phyloP scores from a whole-genome alignment of 2,797 vertebrate genomes.

The Cephalopachus bancanus region DNA sequence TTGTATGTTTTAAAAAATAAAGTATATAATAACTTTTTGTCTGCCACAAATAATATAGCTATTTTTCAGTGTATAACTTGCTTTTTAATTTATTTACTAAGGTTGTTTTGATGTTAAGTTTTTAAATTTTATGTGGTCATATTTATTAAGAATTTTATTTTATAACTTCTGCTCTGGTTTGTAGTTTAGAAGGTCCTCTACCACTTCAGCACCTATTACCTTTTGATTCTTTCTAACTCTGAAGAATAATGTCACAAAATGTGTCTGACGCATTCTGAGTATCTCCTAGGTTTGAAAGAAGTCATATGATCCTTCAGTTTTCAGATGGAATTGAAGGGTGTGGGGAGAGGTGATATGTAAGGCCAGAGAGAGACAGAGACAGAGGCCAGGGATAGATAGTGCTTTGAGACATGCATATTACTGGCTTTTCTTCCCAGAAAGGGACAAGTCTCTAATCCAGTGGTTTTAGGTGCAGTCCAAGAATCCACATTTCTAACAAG shows the following conservation, averaged over 20 bases:
- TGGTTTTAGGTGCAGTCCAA: background rate
- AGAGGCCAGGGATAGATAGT: background rate
- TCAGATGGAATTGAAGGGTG: background rate
- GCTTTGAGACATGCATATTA: background rate
- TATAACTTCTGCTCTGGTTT: constrained; percentile 50
- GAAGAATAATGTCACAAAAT: constrained; percentile 49
- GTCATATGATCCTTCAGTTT: background rate
- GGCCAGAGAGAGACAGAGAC: background rate
- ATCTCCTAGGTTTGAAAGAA: constrained; percentile 24
- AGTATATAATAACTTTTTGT: background rate
- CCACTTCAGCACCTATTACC: background rate
- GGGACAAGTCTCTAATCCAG: background rate
- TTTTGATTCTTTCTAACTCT: constrained; percentile 39
- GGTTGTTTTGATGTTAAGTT: constrained; percentile 55
- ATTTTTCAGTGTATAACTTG: constrained; percentile 51
- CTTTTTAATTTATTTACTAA: constrained; percentile 58
- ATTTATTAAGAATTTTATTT: constrained; percentile 59
- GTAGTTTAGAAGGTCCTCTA: constrained; percentile 16
- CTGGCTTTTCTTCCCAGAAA: constrained; percentile 33
- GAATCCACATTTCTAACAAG: constrained; percentile 54
- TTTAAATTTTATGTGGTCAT: background rate
- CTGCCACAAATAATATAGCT: background rate
- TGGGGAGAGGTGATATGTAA: background rate
- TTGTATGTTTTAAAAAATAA: constrained; percentile 41
- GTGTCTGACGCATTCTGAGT: constrained; percentile 1